Conservation (phyloP, 2,888 invertebrate genomes). For the Artemia sinica region DNA sequence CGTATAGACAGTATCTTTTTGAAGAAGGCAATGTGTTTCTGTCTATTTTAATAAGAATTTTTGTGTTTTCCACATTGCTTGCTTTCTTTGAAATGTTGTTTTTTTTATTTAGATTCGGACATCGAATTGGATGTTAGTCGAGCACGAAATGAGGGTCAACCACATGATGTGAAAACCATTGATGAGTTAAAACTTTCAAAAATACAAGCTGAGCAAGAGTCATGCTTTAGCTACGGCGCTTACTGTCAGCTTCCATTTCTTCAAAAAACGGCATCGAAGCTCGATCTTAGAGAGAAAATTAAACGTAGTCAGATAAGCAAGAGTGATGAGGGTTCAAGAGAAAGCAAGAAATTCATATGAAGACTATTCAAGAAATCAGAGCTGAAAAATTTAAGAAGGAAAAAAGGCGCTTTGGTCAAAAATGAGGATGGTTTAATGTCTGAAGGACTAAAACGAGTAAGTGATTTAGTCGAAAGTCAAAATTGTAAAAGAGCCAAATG, state of each 20-base stretch:
- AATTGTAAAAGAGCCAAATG: too few species aligned
- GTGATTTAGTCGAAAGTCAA: too few species aligned
- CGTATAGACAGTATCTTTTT: too few species aligned
- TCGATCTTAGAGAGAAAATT: neutral
- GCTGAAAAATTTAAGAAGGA: neutral
- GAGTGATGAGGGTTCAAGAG: neutral
- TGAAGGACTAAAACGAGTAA: too few species aligned
- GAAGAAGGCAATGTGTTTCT: too few species aligned
- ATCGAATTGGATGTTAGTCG: neutral
- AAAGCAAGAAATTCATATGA: neutral
- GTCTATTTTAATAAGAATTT: neutral
- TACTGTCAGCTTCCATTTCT: too few species aligned
- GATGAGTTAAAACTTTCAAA: neutral
- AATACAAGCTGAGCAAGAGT: slow-evolving; percentile 9
- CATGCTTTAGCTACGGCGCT: neutral
- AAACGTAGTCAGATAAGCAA: neutral
- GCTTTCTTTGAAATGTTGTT: neutral
- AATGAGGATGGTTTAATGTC: too few species aligned
- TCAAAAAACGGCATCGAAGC: too few species aligned
- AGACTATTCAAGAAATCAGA: slow-evolving; percentile 4
- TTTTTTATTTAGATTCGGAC: neutral
- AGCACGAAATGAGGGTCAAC: too few species aligned
- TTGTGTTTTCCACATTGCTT: neutral
- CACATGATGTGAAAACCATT: neutral
- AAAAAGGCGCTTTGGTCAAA: neutral